Evolutionary conservation across 53 echinoderm and acorn worm genomes (phyloP).

Genomic region (Paracentrotus lividus): DNA sequence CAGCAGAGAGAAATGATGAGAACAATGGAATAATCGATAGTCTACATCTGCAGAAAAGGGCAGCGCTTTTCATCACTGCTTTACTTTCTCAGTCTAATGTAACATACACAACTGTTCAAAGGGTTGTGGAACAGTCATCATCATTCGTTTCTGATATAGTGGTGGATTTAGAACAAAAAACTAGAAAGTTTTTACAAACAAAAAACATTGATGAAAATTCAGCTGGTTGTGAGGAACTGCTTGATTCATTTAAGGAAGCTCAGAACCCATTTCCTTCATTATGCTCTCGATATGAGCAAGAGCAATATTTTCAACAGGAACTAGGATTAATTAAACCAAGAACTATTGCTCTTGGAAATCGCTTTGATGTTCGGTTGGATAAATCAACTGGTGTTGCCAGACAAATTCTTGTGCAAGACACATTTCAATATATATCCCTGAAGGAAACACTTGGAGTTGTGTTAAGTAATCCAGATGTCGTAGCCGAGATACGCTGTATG

Average conservation of each 20-base stretch:
- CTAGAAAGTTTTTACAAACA: background rate
- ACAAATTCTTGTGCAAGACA: constrained; percentile 35
- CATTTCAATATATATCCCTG: constrained; percentile 42
- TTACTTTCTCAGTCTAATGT: too few relatives aligned
- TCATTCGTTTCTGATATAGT: too few relatives aligned
- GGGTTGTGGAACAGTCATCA: too few relatives aligned
- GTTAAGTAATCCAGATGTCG: constrained; percentile 21
- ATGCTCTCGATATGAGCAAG: too few relatives aligned
- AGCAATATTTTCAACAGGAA: constrained; percentile 30
- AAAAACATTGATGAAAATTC: background rate
- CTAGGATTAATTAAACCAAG: constrained; percentile 10
- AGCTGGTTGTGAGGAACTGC: constrained; percentile 31
- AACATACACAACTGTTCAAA: too few relatives aligned
- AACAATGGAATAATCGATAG: too few relatives aligned
- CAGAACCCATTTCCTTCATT: constrained; percentile 35
- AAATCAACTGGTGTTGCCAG: constrained; percentile 40
- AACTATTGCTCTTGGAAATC: constrained; percentile 25
- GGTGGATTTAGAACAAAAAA: too few relatives aligned
- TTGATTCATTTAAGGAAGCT: constrained; percentile 22
- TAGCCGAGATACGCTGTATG: background rate
- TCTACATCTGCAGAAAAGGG: too few relatives aligned
- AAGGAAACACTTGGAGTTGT: constrained; percentile 18
- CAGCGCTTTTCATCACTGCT: too few relatives aligned
- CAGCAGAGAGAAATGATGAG: too few relatives aligned
- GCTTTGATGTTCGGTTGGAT: constrained; percentile 1